Base-by-base conservation (phyloP, 2,113 vertebrate species). In the Siniperca knerii region DNA sequence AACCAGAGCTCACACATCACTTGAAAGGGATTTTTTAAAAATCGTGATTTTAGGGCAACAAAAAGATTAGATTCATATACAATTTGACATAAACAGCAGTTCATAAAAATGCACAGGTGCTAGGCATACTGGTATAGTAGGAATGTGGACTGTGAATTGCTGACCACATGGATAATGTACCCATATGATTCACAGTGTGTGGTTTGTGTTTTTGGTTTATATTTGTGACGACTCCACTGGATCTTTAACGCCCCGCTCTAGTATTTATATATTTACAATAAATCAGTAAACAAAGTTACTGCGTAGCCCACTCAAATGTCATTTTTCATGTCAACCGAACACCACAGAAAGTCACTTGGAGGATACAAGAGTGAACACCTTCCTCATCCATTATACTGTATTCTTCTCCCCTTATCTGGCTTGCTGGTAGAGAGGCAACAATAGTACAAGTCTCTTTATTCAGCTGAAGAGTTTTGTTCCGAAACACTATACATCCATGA, bases 81-180 rank as follows among this genome's bases (percentile, higher is more conserved):
- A 87, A 57, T 69, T 72, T 21, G 37, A 90, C 71, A 82, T 13
- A 67, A 83, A 82, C 57, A 87, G 82, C 79, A 90, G 55, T 77
- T 85, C 9, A 57, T 84, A 85, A 58, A 87, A 82, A 83, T 40
- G 83, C 81, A 88, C 71, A 66, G 73, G 80, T 89, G 83, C 66
- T 54, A 89, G 90, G 82, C 84, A 85, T 23, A 76, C 79, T 75
- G 89, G 86, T 85, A 35, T 50, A 0, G 46, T 46, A 79, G 90
- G 90, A 93, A 91, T 91, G 92, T 94, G 89, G 83, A 74, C 67
- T 64, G 83, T 87, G 71, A 80, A 37, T 42, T 65, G 82, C 42
- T 61, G 69, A 77, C 65, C 83, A 87, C 80, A 72, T 86, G 79
- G 83, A 70, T 67, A 44, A 84, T 62, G 72, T 85, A 83, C 84